Evolutionary conservation across 2,888 invertebrate genomes (phyloP).

Genomic region (Noctua comes): DNA sequence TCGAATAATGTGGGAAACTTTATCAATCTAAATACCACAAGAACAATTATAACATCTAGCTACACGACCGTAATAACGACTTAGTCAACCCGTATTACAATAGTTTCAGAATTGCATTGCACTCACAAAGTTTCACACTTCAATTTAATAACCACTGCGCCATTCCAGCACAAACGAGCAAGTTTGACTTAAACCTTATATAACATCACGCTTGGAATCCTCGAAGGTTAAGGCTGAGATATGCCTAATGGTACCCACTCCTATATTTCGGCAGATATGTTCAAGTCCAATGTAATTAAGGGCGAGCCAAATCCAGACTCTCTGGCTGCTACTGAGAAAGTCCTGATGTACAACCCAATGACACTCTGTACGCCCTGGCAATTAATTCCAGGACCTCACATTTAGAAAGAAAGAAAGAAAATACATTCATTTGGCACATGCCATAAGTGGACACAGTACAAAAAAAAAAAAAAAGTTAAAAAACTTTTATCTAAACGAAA

Average conservation of each 20-base stretch:
- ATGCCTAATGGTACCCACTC: background rate
- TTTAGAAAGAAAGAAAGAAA: no score
- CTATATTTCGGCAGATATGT: background rate
- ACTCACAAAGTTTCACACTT: slow-evolving; percentile 22
- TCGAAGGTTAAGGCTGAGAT: background rate
- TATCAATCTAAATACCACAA: background rate
- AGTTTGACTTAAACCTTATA: background rate
- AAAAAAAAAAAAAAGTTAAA: no score
- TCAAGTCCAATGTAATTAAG: background rate
- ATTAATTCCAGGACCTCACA: background rate
- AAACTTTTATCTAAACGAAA: no score
- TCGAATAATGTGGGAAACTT: background rate
- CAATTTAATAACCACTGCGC: slow-evolving; percentile 31
- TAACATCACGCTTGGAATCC: background rate
- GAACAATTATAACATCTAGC: slow-evolving; percentile 23
- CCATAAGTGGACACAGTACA: no score
- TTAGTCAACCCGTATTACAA: background rate
- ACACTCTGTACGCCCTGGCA: background rate
- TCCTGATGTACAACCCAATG: background rate
- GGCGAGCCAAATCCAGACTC: background rate
- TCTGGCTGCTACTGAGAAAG: background rate
- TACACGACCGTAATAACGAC: slow-evolving; percentile 1
- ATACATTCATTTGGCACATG: no score
- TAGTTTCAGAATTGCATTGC: slow-evolving; percentile 10
- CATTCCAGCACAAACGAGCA: slow-evolving; percentile 22